Conservation (phyloP, 2,113 vertebrate genomes). For the Myocastor coypus region DNA sequence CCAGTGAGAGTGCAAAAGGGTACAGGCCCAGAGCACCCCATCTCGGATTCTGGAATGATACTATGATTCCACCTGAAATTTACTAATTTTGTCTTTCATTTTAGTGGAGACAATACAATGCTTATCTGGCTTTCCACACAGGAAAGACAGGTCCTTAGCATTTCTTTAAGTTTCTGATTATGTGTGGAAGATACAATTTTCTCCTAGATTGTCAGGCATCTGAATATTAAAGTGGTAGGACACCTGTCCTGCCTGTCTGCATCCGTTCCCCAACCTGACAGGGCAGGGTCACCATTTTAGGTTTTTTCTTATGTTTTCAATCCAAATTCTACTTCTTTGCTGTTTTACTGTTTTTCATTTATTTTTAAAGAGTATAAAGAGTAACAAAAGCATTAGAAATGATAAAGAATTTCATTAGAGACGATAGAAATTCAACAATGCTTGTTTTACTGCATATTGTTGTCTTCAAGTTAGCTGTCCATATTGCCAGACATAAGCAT, state of each 20-base stretch:
- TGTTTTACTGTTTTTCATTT: no score
- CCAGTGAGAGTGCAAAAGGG: neutral
- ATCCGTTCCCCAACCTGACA: neutral
- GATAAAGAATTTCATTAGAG: no score
- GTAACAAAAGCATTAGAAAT: no score
- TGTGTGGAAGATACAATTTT: neutral
- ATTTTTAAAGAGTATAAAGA: no score
- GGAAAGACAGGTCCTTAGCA: neutral
- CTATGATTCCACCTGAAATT: neutral
- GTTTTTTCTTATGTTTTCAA: neutral
- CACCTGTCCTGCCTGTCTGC: neutral
- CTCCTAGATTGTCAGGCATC: neutral
- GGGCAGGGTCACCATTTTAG: neutral
- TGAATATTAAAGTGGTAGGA: neutral
- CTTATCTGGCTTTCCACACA: neutral
- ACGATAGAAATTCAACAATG: no score
- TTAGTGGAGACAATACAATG: neutral
- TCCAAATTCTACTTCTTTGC: no score
- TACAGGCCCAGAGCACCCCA: neutral
- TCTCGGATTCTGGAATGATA: neutral
- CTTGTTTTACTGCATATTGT: no score
- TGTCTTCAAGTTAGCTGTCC: no score
- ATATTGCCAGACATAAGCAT: no score
- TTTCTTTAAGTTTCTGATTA: constrained; percentile 13
- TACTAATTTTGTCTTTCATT: neutral